Evolutionary conservation across 2,113 vertebrate genomes (phyloP).

Genomic region (Pomatostomus ruficeps): DNA sequence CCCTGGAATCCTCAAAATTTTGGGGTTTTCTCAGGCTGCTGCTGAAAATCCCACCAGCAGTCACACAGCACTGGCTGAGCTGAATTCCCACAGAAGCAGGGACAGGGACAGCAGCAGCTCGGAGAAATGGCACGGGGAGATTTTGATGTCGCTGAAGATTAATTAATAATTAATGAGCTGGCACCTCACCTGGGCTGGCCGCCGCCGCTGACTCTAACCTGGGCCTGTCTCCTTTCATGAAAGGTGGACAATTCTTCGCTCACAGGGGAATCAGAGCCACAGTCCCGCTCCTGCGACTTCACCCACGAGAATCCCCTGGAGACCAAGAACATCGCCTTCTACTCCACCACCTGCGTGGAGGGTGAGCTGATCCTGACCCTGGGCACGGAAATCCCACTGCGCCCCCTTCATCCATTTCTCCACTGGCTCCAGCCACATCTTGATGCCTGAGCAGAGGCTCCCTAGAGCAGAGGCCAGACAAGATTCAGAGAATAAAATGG

Average conservation of each 20-base stretch:
- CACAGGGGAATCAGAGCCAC: conserved; percentile 79
- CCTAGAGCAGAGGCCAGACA: too few species aligned
- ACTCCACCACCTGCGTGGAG: conserved; percentile 81
- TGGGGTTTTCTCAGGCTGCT: not conserved
- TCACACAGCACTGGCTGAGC: not conserved
- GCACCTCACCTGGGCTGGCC: not conserved
- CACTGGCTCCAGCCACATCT: not conserved
- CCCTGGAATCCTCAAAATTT: not conserved
- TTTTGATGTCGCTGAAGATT: not conserved
- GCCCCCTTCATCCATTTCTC: too few species aligned
- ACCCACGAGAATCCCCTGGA: conserved; percentile 77
- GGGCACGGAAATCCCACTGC: not conserved
- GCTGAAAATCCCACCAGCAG: not conserved
- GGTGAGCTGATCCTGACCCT: conserved; percentile 36
- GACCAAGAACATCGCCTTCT: conserved; percentile 78
- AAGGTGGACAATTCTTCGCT: conserved; percentile 83
- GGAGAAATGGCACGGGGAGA: not conserved
- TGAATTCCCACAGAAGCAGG: not conserved
- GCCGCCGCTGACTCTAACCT: not conserved
- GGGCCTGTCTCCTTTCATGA: not conserved
- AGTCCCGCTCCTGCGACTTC: conserved; percentile 73
- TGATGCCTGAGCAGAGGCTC: too few species aligned
- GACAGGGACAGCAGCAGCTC: not conserved
- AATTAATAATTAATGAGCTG: too few species aligned
- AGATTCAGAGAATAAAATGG: too few species aligned